Evolutionary conservation across 2,797 vertebrate species (phyloP).

Genomic region (Chanos chanos): DNA sequence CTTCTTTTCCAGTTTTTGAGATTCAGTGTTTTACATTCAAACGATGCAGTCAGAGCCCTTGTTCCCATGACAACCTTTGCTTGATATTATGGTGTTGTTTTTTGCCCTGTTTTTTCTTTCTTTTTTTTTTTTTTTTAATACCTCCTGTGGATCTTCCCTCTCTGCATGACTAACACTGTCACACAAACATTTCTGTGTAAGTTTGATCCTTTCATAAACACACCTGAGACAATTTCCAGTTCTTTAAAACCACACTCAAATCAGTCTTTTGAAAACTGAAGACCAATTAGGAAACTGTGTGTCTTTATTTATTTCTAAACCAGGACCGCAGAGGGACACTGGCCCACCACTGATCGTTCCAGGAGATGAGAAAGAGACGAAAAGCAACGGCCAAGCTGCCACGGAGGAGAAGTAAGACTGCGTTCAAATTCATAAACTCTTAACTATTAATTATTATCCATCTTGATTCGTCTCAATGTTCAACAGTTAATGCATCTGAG

Average conservation of each 20-base stretch:
- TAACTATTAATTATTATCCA: no score
- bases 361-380: conserved; percentile 92
- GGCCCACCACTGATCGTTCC: conserved; percentile 90
- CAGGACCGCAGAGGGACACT: conserved; percentile 88
- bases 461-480: no score
- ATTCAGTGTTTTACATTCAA: not conserved
- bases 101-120: no score
- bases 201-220: conserved; percentile 16
- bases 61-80: not conserved
- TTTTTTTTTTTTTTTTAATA: conserved; percentile 1
- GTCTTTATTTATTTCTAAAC: conserved; percentile 43
- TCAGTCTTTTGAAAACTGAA: conserved; percentile 6
- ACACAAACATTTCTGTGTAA: conserved; percentile 26
- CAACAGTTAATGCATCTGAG: no score
- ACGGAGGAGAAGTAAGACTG: conserved; percentile 91
- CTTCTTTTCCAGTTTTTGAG: not conserved
- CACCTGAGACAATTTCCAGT: not conserved
- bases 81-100: no score
- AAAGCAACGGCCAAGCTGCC: conserved; percentile 93
- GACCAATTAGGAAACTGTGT: conserved; percentile 43
- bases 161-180: conserved; percentile 46
- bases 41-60: not conserved
- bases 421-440: not conserved
- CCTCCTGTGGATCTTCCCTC: conserved; percentile 11
- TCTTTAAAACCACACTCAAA: conserved; percentile 18